Evolutionary conservation across 2,888 invertebrate species (phyloP).

Genomic region (Aspidiotus destructor): DNA sequence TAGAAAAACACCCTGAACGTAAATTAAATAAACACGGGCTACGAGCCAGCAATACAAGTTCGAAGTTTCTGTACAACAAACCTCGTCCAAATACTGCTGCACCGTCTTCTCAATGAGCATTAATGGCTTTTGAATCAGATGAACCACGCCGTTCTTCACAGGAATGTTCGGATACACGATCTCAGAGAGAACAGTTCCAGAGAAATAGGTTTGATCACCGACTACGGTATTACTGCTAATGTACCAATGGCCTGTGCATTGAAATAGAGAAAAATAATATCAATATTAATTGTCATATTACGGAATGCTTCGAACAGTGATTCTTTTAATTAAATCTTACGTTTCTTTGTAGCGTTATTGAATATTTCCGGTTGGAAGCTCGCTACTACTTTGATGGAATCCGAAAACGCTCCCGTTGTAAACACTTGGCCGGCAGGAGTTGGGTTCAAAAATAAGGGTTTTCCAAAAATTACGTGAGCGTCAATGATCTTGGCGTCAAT

Average conservation of each 20-base stretch:
- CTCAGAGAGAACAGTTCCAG: constrained; percentile 77
- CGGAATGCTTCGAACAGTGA: neutral
- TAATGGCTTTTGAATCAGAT: constrained; percentile 80
- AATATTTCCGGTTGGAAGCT: too few relatives aligned
- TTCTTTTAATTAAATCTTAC: constrained; percentile 7
- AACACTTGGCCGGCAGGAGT: constrained; percentile 63
- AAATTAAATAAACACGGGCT: neutral
- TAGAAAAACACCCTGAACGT: constrained; percentile 1
- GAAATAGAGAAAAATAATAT: neutral
- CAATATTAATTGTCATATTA: neutral
- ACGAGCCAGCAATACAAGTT: neutral
- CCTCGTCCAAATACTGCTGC: constrained; percentile 52
- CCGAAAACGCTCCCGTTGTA: constrained; percentile 70
- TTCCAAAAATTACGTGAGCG: constrained; percentile 78
- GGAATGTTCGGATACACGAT: constrained; percentile 84
- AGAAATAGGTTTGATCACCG: constrained; percentile 65
- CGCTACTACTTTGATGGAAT: constrained; percentile 72
- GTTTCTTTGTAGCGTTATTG: constrained; percentile 6
- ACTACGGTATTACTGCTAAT: constrained; percentile 74
- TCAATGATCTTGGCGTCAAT: constrained; percentile 78
- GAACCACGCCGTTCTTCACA: constrained; percentile 83
- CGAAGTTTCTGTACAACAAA: neutral
- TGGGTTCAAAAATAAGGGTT: constrained; percentile 77
- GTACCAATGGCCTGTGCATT: constrained; percentile 45
- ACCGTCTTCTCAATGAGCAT: constrained; percentile 87